Percentiles rank a stretch among this genome's conserved stretches.
These are phyloP conservation scores for Lepidocolaptes lacrymiger DNA, from an alignment of 2,797 vertebrate genomes.

Conservation along the genomic window DNA sequence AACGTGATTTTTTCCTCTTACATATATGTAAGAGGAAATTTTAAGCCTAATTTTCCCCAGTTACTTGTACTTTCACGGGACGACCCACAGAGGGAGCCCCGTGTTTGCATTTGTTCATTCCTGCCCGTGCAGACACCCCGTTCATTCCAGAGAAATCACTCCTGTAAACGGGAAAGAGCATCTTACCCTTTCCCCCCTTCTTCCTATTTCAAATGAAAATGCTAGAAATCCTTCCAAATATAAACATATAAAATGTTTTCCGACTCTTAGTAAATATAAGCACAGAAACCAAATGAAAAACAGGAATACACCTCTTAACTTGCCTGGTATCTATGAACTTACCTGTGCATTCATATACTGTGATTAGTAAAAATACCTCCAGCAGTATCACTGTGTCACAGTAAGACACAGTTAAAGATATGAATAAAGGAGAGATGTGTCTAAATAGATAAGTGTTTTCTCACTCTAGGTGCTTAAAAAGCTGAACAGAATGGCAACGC, in stretches of 20 bases:
- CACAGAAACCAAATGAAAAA: not conserved
- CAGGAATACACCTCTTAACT: not conserved
- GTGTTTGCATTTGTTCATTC: not conserved
- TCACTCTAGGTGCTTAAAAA: not conserved
- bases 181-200: not conserved
- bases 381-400: not conserved
- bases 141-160: not conserved
- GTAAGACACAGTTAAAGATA: not conserved
- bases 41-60: not conserved
- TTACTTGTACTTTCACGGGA: not conserved
- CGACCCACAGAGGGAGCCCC: conserved; percentile 41
- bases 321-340: not conserved
- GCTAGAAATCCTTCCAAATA: not conserved
- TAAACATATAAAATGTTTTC: not conserved
- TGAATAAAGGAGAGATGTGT: not conserved
- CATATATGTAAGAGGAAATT: not conserved
- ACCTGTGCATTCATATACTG: not conserved
- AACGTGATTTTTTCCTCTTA: not conserved
- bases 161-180: not conserved
- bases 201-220: not conserved
- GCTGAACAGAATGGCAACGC: not conserved
- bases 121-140: not conserved
- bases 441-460: not conserved
- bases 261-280: not conserved
- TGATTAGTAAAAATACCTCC: not conserved